Evolutionary conservation across 2,888 invertebrate genomes (phyloP).

Genomic region (Bellardia pandia): DNA sequence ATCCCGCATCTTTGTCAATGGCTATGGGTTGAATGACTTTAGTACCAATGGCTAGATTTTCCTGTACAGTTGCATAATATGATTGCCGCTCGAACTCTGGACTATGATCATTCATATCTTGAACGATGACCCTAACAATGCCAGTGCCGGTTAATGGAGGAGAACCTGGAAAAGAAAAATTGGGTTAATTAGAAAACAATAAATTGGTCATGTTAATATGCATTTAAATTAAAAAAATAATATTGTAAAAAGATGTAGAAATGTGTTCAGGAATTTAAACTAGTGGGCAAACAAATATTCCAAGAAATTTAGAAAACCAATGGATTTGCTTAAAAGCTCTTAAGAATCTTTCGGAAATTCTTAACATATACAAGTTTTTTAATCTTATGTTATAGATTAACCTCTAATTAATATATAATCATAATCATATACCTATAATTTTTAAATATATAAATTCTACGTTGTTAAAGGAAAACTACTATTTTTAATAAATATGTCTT

Average conservation of each 20-base stretch:
- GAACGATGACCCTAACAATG: conserved; percentile 93
- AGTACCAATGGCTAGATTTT: conserved; percentile 92
- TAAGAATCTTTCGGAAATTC: too few relatives aligned
- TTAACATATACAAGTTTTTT: too few relatives aligned
- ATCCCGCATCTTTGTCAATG: conserved; percentile 91
- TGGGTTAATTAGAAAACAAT: background rate
- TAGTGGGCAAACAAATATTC: too few relatives aligned
- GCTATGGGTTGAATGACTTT: conserved; percentile 91
- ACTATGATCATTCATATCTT: conserved; percentile 97
- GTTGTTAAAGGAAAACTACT: background rate
- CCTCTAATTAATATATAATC: background rate
- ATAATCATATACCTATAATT: background rate
- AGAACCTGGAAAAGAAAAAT: conserved; percentile 88
- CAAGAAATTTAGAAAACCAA: too few relatives aligned
- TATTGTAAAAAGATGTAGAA: too few relatives aligned
- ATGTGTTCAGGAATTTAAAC: too few relatives aligned
- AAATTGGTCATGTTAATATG: too few relatives aligned
- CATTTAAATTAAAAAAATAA: too few relatives aligned
- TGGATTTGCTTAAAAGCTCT: too few relatives aligned
- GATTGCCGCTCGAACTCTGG: conserved; percentile 94
- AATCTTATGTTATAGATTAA: background rate
- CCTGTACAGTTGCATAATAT: conserved; percentile 91
- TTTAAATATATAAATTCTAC: background rate
- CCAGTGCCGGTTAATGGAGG: conserved; percentile 97
- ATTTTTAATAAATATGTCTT: conserved; percentile 30